Percentiles rank a stretch among this genome's conserved stretches.
Conservation (phyloP, 2,888 invertebrate species). For the Sinohyriopsis cumingii region DNA sequence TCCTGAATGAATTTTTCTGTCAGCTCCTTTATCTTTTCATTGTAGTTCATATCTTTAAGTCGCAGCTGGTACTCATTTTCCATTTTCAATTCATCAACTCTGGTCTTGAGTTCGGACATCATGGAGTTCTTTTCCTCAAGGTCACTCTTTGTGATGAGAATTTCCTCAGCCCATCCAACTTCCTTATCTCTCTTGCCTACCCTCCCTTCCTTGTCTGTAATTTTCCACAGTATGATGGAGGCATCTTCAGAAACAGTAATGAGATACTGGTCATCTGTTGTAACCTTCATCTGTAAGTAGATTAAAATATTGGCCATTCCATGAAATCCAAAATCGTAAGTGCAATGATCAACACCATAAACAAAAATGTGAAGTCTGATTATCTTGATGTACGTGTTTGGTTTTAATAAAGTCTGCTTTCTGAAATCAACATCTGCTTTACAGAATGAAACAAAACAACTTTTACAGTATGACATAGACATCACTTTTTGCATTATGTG, state of each 20-base stretch:
- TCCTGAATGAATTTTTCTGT: conserved; percentile 87
- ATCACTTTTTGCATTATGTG: too few species aligned
- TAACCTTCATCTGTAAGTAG: conserved; percentile 77
- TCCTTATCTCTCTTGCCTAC: conserved; percentile 81
- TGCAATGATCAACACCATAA: background rate
- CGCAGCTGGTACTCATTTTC: conserved; percentile 90
- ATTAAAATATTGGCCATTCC: conserved; percentile 1
- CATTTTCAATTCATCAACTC: conserved; percentile 88
- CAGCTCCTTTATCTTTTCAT: conserved; percentile 85
- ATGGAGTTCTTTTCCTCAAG: conserved; percentile 83
- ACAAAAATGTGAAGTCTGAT: background rate
- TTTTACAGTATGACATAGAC: too few species aligned
- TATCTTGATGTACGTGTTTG: too few species aligned
- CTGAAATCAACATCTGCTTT: too few species aligned
- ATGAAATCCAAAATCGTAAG: background rate
- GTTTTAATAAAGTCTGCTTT: too few species aligned
- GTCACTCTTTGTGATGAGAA: conserved; percentile 83
- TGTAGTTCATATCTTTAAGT: conserved; percentile 82
- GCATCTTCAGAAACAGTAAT: conserved; percentile 85
- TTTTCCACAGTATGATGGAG: conserved; percentile 88
- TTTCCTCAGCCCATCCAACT: conserved; percentile 84
- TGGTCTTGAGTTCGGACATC: conserved; percentile 80
- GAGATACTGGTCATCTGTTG: conserved; percentile 82
- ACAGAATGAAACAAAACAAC: too few species aligned
- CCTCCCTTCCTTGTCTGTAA: conserved; percentile 77